phyloP scores from a whole-genome alignment of 2,797 vertebrate genomes.

The Pempheris klunzingeri region DNA sequence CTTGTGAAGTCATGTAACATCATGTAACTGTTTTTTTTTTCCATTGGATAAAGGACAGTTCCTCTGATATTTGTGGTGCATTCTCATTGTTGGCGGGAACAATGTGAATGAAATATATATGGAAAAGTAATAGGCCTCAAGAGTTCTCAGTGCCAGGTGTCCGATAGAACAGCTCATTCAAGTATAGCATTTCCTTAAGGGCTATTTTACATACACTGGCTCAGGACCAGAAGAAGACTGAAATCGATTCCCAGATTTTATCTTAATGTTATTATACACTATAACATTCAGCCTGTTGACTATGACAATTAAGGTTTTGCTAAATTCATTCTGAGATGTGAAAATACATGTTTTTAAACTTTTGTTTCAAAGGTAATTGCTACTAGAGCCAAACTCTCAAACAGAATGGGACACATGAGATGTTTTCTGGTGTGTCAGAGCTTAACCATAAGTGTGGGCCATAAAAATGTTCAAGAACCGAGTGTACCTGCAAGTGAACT shows the following conservation, averaged over 20 bases:
- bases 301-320: too few relatives aligned
- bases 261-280: not conserved
- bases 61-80: not conserved
- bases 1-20: not conserved
- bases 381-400: not conserved
- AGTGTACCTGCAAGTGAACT: conserved; percentile 50
- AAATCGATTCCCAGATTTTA: conserved; percentile 9
- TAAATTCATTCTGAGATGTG: too few relatives aligned
- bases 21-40: not conserved
- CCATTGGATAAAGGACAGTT: not conserved
- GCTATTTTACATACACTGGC: conserved; percentile 16
- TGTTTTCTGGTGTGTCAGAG: conserved; percentile 29
- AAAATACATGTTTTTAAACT: not conserved
- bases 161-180: not conserved
- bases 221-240: not conserved
- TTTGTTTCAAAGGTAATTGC: too few relatives aligned
- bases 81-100: conserved; percentile 11
- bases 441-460: not conserved
- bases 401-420: conserved; percentile 42
- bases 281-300: not conserved
- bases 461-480: conserved; percentile 36
- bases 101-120: conserved; percentile 30
- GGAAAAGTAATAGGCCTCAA: conserved; percentile 6
- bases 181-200: conserved; percentile 2
- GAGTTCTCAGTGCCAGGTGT: conserved; percentile 5